Evolutionary conservation across 2,888 invertebrate species (phyloP), one percentile per base, ranked within the genome.

Genomic region (Caenorhabditis sp.): DNA sequence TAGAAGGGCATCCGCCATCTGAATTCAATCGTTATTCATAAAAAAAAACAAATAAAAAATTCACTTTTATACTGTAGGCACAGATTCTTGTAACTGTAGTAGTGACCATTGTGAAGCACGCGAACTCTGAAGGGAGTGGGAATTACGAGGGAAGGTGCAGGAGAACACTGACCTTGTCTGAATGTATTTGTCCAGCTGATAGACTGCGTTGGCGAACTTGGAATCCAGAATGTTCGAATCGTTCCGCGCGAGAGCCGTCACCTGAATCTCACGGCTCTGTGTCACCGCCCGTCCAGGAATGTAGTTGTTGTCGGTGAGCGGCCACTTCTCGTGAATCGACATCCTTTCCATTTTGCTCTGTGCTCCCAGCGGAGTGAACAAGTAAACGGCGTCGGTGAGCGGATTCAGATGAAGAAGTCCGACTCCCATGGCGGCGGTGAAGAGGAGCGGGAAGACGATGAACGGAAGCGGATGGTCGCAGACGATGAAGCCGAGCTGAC

Each of bases 161-260:
- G n/a, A 52, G 5, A 11, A 3, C 5, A 7, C 45, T 30, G 24
- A 74, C 70, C 82, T 72, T 26, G 85, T 81, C 53, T 81, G 83
- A 53, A 89, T 86, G 72, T 68, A 88, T 50, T 71, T 75, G 59
- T 89, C 88, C 9, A 89, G 76, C 5, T 85, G 80, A 39, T 85
- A 78, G 27, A 89, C 84, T 3, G 87, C 86, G 15, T 83, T 82
- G 2, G 88, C 80, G 45, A 84, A 87, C 20, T 80, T 93, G 1
- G 92, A 91, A 11, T 94, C 92, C 53, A 96, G 91, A 91, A 96
- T 93, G 89, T 95, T 94, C 83, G 93, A 94, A 30, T 81, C 86
- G 90, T 95, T 94, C 90, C 93, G 94, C 5, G 95, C 91, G 61
- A 94, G 93, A 15, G 95, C 92, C 80, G 95, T 95, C 66, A 95